These are phyloP conservation scores for Anastrepha obliqua DNA, from an alignment of 1,140 invertebrate genomes.

Conservation along the genomic window DNA sequence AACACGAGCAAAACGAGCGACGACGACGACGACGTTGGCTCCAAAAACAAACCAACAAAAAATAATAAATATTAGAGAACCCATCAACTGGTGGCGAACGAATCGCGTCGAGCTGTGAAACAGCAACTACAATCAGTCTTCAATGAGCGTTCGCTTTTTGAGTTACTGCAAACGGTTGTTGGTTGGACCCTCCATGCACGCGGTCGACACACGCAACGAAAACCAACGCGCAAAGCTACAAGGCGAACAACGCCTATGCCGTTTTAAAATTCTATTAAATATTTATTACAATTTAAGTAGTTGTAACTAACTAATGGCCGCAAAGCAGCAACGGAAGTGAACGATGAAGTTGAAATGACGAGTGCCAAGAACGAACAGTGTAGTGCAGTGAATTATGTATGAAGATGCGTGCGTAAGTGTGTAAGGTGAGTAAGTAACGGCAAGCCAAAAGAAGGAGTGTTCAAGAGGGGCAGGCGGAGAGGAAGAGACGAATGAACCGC, in stretches of 20 bases:
- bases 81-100: conserved; percentile 18
- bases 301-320: conserved; percentile 29
- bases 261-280: conserved; percentile 16
- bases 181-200: background rate
- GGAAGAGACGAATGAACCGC: background rate
- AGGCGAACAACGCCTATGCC: background rate
- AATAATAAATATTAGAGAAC: conserved; percentile 5
- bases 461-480: background rate
- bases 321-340: conserved; percentile 29
- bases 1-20: background rate
- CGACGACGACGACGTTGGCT: background rate
- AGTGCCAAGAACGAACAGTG: background rate
- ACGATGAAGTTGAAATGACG: conserved; percentile 7
- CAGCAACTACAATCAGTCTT: conserved; percentile 27
- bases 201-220: background rate
- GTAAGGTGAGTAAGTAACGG: background rate
- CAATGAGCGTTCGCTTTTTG: conserved; percentile 53
- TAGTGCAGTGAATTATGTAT: background rate
- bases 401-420: background rate
- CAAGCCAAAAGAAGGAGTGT: background rate
- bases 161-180: conserved; percentile 8
- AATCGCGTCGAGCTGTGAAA: background rate
- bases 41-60: background rate
- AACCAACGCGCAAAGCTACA: background rate
- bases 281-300: conserved; percentile 40